These are phyloP conservation scores for Astatoreochromis straeleni DNA, from an alignment of 2,113 vertebrate genomes.

Conservation along the genomic window DNA sequence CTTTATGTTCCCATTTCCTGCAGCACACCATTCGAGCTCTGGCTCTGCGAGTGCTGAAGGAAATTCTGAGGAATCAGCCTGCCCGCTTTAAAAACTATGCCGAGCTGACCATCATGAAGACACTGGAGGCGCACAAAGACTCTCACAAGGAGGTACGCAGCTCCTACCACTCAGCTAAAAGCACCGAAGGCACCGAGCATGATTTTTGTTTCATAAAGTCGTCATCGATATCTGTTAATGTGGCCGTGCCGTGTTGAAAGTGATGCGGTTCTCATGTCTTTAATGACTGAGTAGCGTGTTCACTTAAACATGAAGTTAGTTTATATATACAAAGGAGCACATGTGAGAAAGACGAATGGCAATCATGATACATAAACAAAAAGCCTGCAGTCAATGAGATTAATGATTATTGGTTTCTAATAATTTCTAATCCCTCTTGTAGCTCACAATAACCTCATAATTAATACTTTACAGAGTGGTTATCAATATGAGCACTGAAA, in stretches of 20 bases:
- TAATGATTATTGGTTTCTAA: not conserved
- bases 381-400: not conserved
- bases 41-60: constrained; percentile 88
- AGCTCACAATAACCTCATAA: not conserved
- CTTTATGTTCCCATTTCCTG: not conserved
- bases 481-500: not conserved
- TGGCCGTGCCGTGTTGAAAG: not conserved
- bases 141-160: constrained; percentile 90
- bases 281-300: not conserved
- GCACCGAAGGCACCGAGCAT: not conserved
- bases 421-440: not conserved
- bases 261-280: not conserved
- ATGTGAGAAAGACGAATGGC: not conserved
- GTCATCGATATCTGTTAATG: not conserved
- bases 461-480: not conserved
- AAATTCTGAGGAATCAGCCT: constrained; percentile 95
- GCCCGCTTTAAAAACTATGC: constrained; percentile 97
- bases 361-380: not conserved
- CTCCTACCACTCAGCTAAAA: not conserved
- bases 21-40: constrained; percentile 94
- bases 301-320: not conserved
- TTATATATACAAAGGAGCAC: not conserved
- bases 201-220: not conserved
- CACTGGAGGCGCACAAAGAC: constrained; percentile 96
- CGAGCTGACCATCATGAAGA: constrained; percentile 98